Percentiles rank a stretch among this genome's conserved stretches.
Evolutionary conservation across 2,797 vertebrate species (phyloP).

Genomic region (Danionella dracula): DNA sequence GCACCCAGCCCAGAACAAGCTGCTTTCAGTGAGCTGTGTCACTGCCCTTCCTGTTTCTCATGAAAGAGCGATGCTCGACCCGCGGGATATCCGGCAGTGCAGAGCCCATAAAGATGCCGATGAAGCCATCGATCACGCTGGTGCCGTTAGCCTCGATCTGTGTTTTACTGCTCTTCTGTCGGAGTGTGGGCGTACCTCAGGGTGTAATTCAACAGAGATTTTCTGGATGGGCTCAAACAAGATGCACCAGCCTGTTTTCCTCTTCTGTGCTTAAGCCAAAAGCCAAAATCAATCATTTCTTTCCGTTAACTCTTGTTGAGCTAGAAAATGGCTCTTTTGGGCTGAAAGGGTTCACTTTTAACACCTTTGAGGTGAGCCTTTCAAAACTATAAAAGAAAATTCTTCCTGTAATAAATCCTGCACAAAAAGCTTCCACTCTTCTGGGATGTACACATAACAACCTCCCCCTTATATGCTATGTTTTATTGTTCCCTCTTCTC

Average conservation of each 20-base stretch:
- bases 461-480: not conserved
- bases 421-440: constrained; percentile 38
- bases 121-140: constrained; percentile 65
- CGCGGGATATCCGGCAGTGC: constrained; percentile 45
- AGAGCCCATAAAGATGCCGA: constrained; percentile 57
- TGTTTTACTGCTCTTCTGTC: constrained; percentile 31
- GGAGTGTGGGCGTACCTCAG: constrained; percentile 34
- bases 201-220: constrained; percentile 27
- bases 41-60: constrained; percentile 7
- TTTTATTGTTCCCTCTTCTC: constrained; percentile 64
- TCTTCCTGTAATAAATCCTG: constrained; percentile 49
- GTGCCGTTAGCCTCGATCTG: constrained; percentile 69
- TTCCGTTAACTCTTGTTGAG: constrained; percentile 55
- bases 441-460: constrained; percentile 29
- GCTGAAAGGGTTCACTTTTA: constrained; percentile 22
- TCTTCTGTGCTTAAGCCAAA: constrained; percentile 45
- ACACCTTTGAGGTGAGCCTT: constrained; percentile 29
- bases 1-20: constrained; percentile 23
- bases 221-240: constrained; percentile 17
- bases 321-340: constrained; percentile 18
- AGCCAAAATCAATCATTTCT: constrained; percentile 63
- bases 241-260: constrained; percentile 44
- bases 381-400: constrained; percentile 37
- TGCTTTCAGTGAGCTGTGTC: constrained; percentile 25
- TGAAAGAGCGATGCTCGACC: constrained; percentile 30